These are phyloP conservation scores for Heliocidaris erythrogramma DNA, from an alignment of 35 echinoderm and acorn worm genomes.

Conservation along the genomic window DNA sequence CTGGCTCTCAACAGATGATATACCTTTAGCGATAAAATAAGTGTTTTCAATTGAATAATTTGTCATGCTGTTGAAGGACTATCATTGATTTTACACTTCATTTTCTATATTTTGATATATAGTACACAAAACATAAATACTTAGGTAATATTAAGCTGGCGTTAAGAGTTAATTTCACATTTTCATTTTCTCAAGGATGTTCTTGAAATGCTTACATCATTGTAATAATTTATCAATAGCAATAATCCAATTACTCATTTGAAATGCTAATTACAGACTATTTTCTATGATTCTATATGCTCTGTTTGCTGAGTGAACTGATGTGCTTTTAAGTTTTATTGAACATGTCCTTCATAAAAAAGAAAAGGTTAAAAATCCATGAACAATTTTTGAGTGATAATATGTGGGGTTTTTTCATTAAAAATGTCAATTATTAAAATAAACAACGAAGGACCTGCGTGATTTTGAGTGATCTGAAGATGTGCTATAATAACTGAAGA, in stretches of 20 bases:
- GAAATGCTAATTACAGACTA: neutral
- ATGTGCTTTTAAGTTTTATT: neutral
- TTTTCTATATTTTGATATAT: neutral
- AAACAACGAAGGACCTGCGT: neutral
- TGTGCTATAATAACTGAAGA: neutral
- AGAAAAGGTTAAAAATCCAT: neutral
- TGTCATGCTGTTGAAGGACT: neutral
- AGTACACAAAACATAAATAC: neutral
- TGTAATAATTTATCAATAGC: neutral
- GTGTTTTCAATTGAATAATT: neutral
- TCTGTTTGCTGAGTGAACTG: neutral
- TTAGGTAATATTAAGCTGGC: neutral
- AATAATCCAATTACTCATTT: neutral
- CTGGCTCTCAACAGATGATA: too few species aligned
- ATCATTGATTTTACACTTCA: neutral
- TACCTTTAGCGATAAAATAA: neutral
- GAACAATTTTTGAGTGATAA: neutral
- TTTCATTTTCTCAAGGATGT: neutral
- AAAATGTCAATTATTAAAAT: neutral
- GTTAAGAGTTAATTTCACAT: neutral
- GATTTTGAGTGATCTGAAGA: neutral
- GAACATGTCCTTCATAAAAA: neutral
- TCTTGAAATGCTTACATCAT: neutral
- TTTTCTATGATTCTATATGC: neutral
- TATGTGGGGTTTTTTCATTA: neutral